phyloP scores from a whole-genome alignment of 2,113 vertebrate species.

The Dolichotis patagonum region DNA sequence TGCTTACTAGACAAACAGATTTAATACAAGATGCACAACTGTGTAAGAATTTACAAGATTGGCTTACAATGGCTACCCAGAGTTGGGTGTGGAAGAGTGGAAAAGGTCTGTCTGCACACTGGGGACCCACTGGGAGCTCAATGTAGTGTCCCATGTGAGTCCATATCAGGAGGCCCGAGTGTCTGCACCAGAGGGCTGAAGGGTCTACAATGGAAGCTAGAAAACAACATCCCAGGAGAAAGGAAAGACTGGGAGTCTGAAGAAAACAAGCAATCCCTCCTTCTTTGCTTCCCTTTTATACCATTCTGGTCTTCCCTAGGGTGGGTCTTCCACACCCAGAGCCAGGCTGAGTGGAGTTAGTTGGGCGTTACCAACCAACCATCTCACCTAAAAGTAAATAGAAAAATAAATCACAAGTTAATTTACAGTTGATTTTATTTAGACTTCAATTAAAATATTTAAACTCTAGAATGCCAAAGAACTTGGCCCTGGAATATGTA shows the following conservation, averaged over 20 bases:
- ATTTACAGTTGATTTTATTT: slow-evolving; percentile 49
- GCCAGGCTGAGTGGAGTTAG: background rate
- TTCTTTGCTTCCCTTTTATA: background rate
- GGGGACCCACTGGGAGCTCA: background rate
- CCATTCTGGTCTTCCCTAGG: background rate
- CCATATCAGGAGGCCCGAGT: background rate
- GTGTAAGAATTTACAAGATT: background rate
- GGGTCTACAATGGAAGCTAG: background rate
- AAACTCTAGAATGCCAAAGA: background rate
- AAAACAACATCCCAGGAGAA: background rate
- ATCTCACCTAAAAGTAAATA: slow-evolving; percentile 50
- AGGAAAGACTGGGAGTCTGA: background rate
- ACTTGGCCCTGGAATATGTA: slow-evolving; percentile 37
- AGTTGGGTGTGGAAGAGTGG: background rate
- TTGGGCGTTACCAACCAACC: background rate
- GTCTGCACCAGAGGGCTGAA: background rate
- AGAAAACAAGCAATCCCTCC: background rate
- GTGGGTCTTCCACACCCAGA: background rate
- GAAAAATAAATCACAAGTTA: background rate
- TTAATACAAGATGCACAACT: background rate
- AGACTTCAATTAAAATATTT: slow-evolving; percentile 46
- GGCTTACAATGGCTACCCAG: background rate
- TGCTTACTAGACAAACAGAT: background rate
- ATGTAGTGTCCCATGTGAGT: background rate
- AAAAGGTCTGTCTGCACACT: background rate